Evolutionary conservation across 2,888 invertebrate species (phyloP).

Genomic region (Reticulitermes lucifugus): DNA sequence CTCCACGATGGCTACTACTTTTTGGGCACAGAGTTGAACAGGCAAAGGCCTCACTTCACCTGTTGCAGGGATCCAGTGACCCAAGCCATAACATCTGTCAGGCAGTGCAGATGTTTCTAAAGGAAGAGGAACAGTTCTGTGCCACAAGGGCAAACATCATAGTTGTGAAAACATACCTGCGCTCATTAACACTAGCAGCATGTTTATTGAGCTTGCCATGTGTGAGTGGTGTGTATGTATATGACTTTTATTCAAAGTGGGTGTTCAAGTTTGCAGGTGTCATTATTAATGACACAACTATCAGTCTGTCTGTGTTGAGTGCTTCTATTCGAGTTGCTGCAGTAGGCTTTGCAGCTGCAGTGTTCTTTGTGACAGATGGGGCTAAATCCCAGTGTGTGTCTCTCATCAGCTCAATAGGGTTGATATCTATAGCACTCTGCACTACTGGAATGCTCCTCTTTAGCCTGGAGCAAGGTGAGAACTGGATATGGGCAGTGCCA

Average conservation of each 20-base stretch:
- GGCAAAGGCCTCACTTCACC: neutral
- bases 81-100: neutral
- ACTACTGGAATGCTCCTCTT: conserved; percentile 18
- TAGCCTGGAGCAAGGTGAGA: conserved; percentile 28
- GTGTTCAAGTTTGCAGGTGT: conserved; percentile 11
- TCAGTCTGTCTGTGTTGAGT: neutral
- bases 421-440: neutral
- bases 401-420: conserved; percentile 1
- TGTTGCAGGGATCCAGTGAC: neutral
- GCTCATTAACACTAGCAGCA: neutral
- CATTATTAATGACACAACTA: too few relatives aligned
- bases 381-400: neutral
- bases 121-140: conserved; percentile 5
- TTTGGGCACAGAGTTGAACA: neutral
- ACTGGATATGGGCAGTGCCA: conserved; percentile 19
- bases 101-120: neutral
- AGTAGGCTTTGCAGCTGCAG: neutral
- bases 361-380: neutral
- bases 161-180: neutral
- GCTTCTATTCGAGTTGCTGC: neutral
- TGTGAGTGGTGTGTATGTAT: neutral
- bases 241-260: conserved; percentile 23
- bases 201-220: neutral
- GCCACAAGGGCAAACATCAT: neutral
- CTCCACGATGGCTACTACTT: conserved; percentile 20